phyloP scores from a whole-genome alignment of 2,797 vertebrate genomes.

The Vipera latastei region DNA sequence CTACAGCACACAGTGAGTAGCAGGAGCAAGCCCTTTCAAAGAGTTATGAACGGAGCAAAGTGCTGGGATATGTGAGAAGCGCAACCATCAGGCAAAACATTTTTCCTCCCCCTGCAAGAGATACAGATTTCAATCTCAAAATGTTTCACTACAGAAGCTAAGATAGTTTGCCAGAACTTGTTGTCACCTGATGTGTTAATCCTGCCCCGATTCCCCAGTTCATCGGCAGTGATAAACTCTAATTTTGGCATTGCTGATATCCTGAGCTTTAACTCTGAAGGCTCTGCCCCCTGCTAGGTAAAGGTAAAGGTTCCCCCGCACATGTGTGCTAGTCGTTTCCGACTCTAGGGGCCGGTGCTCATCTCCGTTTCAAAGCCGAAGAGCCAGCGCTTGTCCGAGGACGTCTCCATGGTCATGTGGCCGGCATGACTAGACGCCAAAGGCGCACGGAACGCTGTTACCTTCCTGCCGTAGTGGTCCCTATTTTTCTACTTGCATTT shows the following conservation, averaged over 20 bases:
- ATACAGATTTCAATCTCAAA: not conserved
- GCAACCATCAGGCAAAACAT: conserved; percentile 35
- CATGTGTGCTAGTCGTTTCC: no score
- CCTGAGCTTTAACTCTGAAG: not conserved
- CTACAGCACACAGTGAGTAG: not conserved
- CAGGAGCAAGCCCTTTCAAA: not conserved
- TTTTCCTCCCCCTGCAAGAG: accelerated
- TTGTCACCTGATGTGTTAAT: not conserved
- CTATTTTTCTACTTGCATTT: no score
- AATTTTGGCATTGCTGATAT: conserved; percentile 17
- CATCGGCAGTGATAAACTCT: conserved; percentile 21
- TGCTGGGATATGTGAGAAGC: not conserved
- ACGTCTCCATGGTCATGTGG: no score
- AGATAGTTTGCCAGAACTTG: not conserved
- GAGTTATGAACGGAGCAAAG: conserved; percentile 30
- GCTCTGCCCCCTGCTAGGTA: not conserved
- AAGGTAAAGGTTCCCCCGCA: no score
- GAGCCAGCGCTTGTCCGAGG: no score
- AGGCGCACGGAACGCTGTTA: no score
- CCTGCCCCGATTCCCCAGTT: conserved; percentile 8
- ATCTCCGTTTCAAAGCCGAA: no score
- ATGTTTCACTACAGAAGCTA: conserved; percentile 4
- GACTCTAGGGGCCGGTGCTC: no score
- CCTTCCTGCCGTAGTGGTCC: no score
- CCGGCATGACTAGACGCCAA: no score